Conservation (phyloP, 2,797 vertebrate genomes). For the Acrocephalus scirpaceus region DNA sequence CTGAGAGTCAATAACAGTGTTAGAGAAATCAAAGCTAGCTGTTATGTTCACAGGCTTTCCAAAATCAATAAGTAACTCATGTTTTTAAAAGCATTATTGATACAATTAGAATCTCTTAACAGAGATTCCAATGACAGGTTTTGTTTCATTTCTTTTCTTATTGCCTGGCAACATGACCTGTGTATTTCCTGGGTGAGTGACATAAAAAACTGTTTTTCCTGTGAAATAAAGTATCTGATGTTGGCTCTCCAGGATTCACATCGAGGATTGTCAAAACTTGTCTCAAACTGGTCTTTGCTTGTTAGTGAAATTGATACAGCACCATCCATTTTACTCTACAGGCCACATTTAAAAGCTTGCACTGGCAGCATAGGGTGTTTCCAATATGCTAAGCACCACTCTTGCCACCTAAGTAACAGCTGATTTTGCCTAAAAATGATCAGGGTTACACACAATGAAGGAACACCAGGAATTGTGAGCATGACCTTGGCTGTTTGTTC, state of each 20-base stretch:
- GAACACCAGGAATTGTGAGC: neutral
- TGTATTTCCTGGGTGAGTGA: neutral
- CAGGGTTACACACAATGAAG: neutral
- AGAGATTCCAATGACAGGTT: neutral
- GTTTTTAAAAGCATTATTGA: neutral
- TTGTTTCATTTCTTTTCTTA: neutral
- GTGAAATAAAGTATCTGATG: neutral
- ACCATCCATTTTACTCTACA: neutral
- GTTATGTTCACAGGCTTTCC: neutral
- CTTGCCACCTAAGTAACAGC: neutral
- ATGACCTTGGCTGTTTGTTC: neutral
- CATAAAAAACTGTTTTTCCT: neutral
- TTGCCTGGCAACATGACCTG: neutral
- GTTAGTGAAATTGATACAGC: neutral
- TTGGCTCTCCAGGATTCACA: neutral
- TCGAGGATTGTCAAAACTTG: accelerated
- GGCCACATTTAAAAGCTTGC: neutral
- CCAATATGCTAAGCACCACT: neutral
- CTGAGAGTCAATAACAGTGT: neutral
- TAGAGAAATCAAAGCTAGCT: neutral
- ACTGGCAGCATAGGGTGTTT: neutral
- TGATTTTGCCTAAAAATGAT: neutral
- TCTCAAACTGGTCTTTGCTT: neutral
- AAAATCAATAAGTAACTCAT: neutral
- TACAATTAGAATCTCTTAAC: neutral